Percentiles rank a stretch among this genome's conserved stretches.
Conservation (phyloP, 2,797 vertebrate species). For the Alcedo atthis region DNA sequence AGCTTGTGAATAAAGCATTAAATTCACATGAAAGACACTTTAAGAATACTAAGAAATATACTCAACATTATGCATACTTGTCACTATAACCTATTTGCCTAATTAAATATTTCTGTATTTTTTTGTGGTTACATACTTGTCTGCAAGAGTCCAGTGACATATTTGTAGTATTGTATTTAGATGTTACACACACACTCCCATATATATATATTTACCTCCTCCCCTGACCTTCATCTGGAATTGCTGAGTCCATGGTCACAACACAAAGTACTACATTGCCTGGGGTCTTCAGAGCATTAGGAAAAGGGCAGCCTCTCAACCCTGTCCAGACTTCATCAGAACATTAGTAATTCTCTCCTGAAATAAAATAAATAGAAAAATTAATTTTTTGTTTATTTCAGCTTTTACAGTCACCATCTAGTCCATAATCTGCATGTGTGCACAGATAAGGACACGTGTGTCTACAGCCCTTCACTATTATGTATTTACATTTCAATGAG, state of each 20-base stretch:
- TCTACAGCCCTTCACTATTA: no score
- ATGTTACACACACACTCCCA: background rate
- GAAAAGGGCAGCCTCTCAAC: background rate
- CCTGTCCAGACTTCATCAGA: background rate
- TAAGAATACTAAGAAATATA: background rate
- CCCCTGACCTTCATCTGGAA: background rate
- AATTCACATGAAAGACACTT: background rate
- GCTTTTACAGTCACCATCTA: no score
- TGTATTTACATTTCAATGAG: no score
- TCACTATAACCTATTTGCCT: background rate
- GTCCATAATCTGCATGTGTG: no score
- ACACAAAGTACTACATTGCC: background rate
- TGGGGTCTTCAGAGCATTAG: background rate
- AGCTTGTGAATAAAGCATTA: background rate
- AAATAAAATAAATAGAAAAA: background rate
- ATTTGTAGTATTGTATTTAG: background rate
- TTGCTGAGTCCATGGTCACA: background rate
- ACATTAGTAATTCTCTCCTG: background rate
- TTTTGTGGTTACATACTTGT: background rate
- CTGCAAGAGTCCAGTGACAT: background rate
- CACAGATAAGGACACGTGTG: no score
- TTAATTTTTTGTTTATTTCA: no score
- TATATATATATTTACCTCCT: background rate
- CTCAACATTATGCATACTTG: background rate
- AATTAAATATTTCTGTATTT: background rate